Evolutionary conservation across 2,113 vertebrate species (phyloP).

Genomic region (Brachyhypopomus gauderio): DNA sequence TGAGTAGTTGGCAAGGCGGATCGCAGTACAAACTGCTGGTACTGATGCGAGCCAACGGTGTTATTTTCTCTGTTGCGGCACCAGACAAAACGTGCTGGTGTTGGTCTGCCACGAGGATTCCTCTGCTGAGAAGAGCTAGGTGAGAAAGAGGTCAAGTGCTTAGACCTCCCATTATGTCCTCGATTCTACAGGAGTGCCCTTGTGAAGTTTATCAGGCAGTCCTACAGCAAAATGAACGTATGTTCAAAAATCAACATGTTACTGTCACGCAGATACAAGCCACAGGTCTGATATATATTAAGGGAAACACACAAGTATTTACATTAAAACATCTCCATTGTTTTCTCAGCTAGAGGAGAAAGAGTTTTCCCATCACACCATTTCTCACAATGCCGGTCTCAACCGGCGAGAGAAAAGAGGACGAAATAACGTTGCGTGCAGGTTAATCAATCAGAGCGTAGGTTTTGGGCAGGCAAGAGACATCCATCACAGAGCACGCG

Average conservation of each 20-base stretch:
- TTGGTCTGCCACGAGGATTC: neutral
- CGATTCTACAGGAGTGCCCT: neutral
- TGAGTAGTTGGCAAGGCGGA: neutral
- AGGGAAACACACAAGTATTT: neutral
- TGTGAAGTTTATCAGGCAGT: neutral
- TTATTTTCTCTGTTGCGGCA: neutral
- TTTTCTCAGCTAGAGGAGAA: constrained; percentile 18
- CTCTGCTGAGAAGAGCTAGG: neutral
- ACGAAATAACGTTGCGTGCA: neutral
- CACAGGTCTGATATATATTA: neutral
- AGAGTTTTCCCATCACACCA: neutral
- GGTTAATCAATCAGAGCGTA: constrained; percentile 34
- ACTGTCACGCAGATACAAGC: neutral
- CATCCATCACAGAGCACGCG: constrained; percentile 35
- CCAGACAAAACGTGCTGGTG: neutral
- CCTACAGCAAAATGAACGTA: neutral
- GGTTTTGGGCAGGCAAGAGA: constrained; percentile 14
- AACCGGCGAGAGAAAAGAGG: neutral
- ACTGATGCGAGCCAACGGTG: neutral
- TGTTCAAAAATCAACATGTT: neutral
- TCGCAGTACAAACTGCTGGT: neutral
- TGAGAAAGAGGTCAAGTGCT: neutral
- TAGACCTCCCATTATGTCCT: neutral
- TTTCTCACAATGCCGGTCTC: constrained; percentile 7
- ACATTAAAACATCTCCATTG: neutral